Conservation (phyloP, 1,140 invertebrate species). For the Drosophila sturtevanti region DNA sequence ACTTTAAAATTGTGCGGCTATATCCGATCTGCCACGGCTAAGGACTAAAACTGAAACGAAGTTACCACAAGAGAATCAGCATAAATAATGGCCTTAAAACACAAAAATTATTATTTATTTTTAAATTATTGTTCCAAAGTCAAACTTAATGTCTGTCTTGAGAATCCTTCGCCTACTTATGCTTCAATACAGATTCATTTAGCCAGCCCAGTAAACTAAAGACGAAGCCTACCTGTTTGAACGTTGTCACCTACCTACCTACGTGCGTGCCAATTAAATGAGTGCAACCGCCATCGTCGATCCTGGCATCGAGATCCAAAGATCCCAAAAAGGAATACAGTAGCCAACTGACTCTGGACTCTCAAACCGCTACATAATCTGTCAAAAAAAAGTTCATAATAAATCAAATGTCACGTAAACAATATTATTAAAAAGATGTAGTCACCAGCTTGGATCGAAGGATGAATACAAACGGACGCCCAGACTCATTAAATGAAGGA, state of each 20-base stretch:
- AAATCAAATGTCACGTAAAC: slow-evolving; percentile 82
- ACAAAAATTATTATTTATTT: too few relatives aligned
- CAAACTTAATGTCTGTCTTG: too few relatives aligned
- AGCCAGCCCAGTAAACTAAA: slow-evolving; percentile 43
- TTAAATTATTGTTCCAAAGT: too few relatives aligned
- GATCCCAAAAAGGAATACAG: slow-evolving; percentile 49
- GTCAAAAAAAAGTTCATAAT: slow-evolving; percentile 81
- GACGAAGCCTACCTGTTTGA: slow-evolving; percentile 1
- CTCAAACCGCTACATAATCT: slow-evolving; percentile 74
- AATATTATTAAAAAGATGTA: slow-evolving; percentile 80
- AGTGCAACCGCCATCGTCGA: slow-evolving; percentile 31
- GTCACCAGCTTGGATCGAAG: slow-evolving; percentile 45
- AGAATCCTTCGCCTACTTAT: too few relatives aligned
- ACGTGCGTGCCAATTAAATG: slow-evolving; percentile 33
- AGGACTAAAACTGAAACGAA: slow-evolving; percentile 30
- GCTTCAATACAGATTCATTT: too few relatives aligned
- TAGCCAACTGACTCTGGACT: slow-evolving; percentile 62
- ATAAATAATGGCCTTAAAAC: too few relatives aligned
- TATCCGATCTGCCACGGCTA: slow-evolving; percentile 25
- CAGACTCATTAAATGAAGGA: slow-evolving; percentile 67
- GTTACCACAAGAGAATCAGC: too few relatives aligned
- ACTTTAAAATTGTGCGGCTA: too few relatives aligned
- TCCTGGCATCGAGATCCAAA: background rate
- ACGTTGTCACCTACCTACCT: background rate
- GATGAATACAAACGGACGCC: slow-evolving; percentile 23